Evolutionary conservation across 2,888 invertebrate species (phyloP).

Genomic region (Mantis religiosa): DNA sequence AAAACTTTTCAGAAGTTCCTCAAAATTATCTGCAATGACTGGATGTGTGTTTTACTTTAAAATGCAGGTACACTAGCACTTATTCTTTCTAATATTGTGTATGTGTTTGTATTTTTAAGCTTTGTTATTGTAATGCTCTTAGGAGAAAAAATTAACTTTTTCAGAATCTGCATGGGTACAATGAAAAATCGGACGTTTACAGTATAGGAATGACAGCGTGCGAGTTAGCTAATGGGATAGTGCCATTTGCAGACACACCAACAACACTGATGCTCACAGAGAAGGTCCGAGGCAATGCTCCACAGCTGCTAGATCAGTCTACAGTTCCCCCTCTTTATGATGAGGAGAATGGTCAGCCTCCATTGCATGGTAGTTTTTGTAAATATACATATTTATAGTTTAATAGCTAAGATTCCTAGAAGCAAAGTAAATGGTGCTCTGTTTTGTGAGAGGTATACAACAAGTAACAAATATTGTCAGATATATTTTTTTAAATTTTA

Average conservation of each 20-base stretch:
- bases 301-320: slow-evolving; percentile 69
- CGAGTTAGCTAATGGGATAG: slow-evolving; percentile 83
- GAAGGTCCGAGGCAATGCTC: slow-evolving; percentile 69
- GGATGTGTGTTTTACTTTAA: too few species aligned
- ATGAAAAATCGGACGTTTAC: slow-evolving; percentile 86
- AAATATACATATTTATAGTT: too few species aligned
- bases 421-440: too few species aligned
- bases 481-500: too few species aligned
- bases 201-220: slow-evolving; percentile 85
- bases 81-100: too few species aligned
- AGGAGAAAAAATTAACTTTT: slow-evolving; percentile 22
- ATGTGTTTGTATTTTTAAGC: background rate
- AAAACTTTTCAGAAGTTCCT: too few species aligned
- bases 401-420: too few species aligned
- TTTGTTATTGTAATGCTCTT: background rate
- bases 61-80: too few species aligned
- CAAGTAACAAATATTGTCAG: too few species aligned
- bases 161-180: slow-evolving; percentile 80
- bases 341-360: slow-evolving; percentile 9
- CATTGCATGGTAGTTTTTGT: background rate
- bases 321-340: slow-evolving; percentile 43
- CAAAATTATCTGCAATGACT: too few species aligned
- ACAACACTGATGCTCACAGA: slow-evolving; percentile 89
- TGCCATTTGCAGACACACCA: slow-evolving; percentile 80
- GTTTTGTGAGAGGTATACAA: too few species aligned